phyloP scores from a whole-genome alignment of 2,888 invertebrate genomes.

The Tetragonula carbonaria region DNA sequence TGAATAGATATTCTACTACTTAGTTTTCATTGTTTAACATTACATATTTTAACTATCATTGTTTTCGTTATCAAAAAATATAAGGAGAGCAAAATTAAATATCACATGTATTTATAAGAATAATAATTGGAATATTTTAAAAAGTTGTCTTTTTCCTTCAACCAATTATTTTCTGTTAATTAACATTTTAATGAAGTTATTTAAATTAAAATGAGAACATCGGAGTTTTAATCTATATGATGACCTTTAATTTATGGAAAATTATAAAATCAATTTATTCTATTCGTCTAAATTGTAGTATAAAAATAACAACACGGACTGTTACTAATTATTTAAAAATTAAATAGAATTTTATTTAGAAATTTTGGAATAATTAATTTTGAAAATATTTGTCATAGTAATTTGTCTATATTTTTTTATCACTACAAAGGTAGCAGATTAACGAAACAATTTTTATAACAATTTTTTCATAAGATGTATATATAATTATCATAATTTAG shows the following conservation, averaged over 20 bases:
- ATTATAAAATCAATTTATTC: not conserved
- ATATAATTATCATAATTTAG: not conserved
- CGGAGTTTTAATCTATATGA: not conserved
- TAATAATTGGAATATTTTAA: not conserved
- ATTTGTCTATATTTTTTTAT: not conserved
- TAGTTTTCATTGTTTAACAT: not conserved
- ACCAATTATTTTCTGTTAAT: not conserved
- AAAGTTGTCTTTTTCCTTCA: not conserved
- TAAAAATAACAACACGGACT: not conserved
- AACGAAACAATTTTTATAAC: not conserved
- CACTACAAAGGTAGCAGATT: not conserved
- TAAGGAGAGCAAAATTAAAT: not conserved
- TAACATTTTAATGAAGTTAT: not conserved
- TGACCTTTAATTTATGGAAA: not conserved
- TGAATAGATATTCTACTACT: not conserved
- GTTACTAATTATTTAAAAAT: not conserved
- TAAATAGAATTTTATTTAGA: not conserved
- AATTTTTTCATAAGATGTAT: not conserved
- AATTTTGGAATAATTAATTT: not conserved
- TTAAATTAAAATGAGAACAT: not conserved
- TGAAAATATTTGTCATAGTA: not conserved
- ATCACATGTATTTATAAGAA: not conserved
- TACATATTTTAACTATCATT: not conserved
- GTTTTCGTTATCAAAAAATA: not conserved
- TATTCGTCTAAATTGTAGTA: not conserved